phyloP scores from a whole-genome alignment of 2,113 vertebrate genomes.

The Ochotona princeps region DNA sequence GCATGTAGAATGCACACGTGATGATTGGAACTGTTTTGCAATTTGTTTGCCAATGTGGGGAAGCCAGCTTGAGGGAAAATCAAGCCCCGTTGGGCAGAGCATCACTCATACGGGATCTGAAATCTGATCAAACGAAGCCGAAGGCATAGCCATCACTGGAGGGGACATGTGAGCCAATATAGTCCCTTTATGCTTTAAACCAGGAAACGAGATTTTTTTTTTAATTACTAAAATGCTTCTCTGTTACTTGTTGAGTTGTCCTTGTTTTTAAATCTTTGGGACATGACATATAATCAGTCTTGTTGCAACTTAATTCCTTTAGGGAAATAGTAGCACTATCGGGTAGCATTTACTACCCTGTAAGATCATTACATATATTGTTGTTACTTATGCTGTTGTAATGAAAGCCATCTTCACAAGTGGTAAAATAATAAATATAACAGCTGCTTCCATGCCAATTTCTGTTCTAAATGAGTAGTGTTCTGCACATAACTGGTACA shows the following conservation, averaged over 20 bases:
- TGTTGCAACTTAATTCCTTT: constrained; percentile 52
- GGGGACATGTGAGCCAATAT: neutral
- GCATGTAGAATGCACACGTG: neutral
- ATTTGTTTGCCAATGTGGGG: neutral
- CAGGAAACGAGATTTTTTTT: neutral
- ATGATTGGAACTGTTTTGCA: neutral
- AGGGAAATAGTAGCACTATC: constrained; percentile 5
- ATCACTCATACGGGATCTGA: neutral
- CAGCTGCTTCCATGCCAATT: constrained; percentile 7
- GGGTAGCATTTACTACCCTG: neutral
- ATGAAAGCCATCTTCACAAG: constrained; percentile 10
- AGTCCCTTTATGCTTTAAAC: neutral
- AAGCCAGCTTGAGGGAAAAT: neutral
- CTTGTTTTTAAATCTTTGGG: constrained; percentile 50
- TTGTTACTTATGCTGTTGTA: constrained; percentile 24
- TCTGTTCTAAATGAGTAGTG: neutral
- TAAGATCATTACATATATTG: constrained; percentile 14
- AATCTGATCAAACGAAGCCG: neutral
- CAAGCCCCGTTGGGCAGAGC: neutral
- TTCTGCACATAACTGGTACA: neutral
- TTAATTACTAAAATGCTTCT: neutral
- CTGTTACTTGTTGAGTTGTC: neutral
- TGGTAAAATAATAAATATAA: constrained; percentile 30
- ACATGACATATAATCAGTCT: constrained; percentile 35
- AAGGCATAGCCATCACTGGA: neutral